phyloP scores from a whole-genome alignment of 2,888 invertebrate genomes.

The Gryllus longicercus region DNA sequence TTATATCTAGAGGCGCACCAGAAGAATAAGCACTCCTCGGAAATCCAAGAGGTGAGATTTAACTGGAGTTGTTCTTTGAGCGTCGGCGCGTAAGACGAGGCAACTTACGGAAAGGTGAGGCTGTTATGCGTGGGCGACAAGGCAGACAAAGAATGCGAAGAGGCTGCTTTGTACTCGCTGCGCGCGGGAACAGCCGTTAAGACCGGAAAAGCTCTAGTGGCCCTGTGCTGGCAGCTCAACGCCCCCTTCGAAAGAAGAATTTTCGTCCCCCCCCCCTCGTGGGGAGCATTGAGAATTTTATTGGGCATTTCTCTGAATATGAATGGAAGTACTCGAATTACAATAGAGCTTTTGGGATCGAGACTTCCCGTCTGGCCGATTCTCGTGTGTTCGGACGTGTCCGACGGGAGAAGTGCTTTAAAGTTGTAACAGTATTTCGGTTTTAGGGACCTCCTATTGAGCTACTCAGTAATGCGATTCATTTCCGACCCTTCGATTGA shows the following conservation, averaged over 20 bases:
- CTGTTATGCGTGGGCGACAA: too few species aligned
- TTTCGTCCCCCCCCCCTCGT: not conserved
- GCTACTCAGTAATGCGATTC: too few species aligned
- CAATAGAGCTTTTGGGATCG: not conserved
- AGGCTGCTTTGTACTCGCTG: not conserved
- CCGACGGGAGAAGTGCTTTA: too few species aligned
- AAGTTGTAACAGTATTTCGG: too few species aligned
- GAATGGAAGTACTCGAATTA: not conserved
- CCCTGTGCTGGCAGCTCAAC: not conserved
- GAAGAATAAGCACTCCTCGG: too few species aligned
- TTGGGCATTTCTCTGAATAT: slow-evolving; percentile 5
- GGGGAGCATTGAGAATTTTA: not conserved
- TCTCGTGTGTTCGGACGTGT: not conserved
- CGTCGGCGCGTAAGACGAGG: too few species aligned
- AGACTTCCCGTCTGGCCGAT: not conserved
- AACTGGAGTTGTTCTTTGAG: too few species aligned
- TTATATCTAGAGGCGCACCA: too few species aligned
- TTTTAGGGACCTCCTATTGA: too few species aligned
- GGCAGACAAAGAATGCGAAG: not conserved
- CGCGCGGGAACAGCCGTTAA: not conserved
- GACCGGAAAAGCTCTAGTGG: not conserved
- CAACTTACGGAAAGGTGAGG: too few species aligned
- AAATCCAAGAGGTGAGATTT: too few species aligned
- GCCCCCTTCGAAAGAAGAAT: not conserved
- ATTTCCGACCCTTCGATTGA: too few species aligned